These are phyloP conservation scores for Priocnemis perturbator DNA, from an alignment of 2,888 invertebrate species.

Conservation along the genomic window DNA sequence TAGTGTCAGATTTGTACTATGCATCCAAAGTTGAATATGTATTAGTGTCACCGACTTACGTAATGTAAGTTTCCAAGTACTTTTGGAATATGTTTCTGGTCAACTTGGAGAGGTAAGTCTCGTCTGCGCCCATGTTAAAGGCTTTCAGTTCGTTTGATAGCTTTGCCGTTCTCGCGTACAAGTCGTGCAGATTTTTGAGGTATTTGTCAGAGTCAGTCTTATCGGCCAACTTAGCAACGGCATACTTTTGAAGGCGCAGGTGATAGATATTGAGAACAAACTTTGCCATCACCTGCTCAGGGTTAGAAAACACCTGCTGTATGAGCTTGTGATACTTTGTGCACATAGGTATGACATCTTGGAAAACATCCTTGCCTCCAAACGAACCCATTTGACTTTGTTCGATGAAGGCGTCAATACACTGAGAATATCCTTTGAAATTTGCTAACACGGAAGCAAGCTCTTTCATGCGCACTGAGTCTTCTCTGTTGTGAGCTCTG, in stretches of 20 bases:
- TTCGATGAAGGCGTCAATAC: constrained; percentile 97
- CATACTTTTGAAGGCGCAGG: constrained; percentile 90
- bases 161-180: constrained; percentile 90
- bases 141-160: constrained; percentile 84
- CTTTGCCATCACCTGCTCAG: constrained; percentile 98
- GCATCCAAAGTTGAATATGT: too few relatives aligned
- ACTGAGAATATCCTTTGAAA: constrained; percentile 97
- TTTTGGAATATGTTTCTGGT: constrained; percentile 88
- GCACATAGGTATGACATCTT: constrained; percentile 92
- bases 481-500: constrained; percentile 89
- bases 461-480: constrained; percentile 93
- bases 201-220: constrained; percentile 91
- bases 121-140: constrained; percentile 88
- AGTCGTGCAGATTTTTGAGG: constrained; percentile 89
- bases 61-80: constrained; percentile 87
- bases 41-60: too few relatives aligned
- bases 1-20: too few relatives aligned
- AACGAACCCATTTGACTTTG: constrained; percentile 95
- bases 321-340: constrained; percentile 90
- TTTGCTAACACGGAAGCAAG: constrained; percentile 94
- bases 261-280: constrained; percentile 97
- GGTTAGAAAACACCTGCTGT: constrained; percentile 94
- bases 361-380: constrained; percentile 92
- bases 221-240: constrained; percentile 87
- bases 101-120: constrained; percentile 85